Conservation (phyloP, 1,140 invertebrate species). For the Sitophilus oryzae region DNA sequence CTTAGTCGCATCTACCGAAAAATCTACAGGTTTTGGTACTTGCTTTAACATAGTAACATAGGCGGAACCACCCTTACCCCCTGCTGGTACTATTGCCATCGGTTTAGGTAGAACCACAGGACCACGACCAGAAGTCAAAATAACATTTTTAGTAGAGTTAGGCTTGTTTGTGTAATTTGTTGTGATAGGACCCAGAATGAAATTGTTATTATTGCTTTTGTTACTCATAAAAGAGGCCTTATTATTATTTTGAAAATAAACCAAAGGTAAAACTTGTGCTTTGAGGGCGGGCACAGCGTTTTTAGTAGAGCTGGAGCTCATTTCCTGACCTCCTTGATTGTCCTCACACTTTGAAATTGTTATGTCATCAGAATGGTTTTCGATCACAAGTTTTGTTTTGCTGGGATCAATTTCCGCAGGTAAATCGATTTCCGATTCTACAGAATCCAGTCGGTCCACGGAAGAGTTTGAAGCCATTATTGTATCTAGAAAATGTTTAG, state of each 20-base stretch:
- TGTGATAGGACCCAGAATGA: slow-evolving; percentile 2
- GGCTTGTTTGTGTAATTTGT: background rate
- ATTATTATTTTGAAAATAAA: too few species aligned
- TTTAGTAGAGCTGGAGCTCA: slow-evolving; percentile 13
- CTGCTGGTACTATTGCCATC: slow-evolving; percentile 27
- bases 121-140: slow-evolving; percentile 31
- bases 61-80: slow-evolving; percentile 27
- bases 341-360: slow-evolving; percentile 29
- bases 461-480: background rate
- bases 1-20: background rate
- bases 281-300: slow-evolving; percentile 12
- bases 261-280: slow-evolving; percentile 33
- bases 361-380: slow-evolving; percentile 31
- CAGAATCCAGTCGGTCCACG: too few species aligned
- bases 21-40: slow-evolving; percentile 28
- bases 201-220: slow-evolving; percentile 27
- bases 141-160: slow-evolving; percentile 31
- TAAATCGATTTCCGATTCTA: too few species aligned
- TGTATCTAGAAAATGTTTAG: background rate
- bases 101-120: slow-evolving; percentile 35
- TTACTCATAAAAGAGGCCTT: slow-evolving; percentile 31
- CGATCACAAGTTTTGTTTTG: slow-evolving; percentile 22
- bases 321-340: background rate
- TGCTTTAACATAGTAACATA: slow-evolving; percentile 41
- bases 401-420: slow-evolving; percentile 21